A percentile compares a stretch with the other conserved stretches of the same genome.
Evolutionary conservation across 2,888 invertebrate species (phyloP).

Genomic region (Drosophila neotestacea): DNA sequence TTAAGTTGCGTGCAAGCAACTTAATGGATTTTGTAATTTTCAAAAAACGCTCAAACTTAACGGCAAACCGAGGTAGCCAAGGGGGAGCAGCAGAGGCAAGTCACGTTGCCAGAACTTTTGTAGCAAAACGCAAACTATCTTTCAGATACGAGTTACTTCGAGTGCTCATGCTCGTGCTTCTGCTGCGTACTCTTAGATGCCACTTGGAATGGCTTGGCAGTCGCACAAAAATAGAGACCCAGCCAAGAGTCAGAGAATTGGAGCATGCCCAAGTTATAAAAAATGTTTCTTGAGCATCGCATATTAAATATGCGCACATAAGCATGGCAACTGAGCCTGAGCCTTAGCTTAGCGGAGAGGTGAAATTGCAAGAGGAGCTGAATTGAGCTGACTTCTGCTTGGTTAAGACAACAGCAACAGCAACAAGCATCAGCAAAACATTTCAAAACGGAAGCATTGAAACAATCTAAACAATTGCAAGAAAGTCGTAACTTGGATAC

Average conservation of each 20-base stretch:
- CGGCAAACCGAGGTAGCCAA: slow-evolving; percentile 18
- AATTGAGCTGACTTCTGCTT: slow-evolving; percentile 17
- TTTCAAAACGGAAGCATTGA: slow-evolving; percentile 48
- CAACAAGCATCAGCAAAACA: slow-evolving; percentile 36
- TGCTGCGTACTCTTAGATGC: slow-evolving; percentile 23
- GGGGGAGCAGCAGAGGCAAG: slow-evolving; percentile 20
- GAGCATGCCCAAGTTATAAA: slow-evolving; percentile 78
- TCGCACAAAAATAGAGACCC: slow-evolving; percentile 39
- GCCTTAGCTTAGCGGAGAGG: not conserved
- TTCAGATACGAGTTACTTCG: slow-evolving; percentile 44
- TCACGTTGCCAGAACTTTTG: slow-evolving; percentile 51
- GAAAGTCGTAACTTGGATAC: slow-evolving; percentile 41
- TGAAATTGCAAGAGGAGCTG: slow-evolving; percentile 2
- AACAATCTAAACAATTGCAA: slow-evolving; percentile 4
- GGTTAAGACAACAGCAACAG: slow-evolving; percentile 24
- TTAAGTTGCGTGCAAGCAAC: slow-evolving; percentile 82
- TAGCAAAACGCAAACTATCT: slow-evolving; percentile 55
- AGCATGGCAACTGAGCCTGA: slow-evolving; percentile 55
- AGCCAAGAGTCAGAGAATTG: slow-evolving; percentile 62
- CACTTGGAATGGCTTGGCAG: slow-evolving; percentile 48
- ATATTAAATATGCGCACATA: slow-evolving; percentile 78
- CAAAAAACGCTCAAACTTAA: slow-evolving; percentile 67
- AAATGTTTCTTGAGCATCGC: slow-evolving; percentile 68
- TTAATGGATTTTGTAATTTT: slow-evolving; percentile 82
- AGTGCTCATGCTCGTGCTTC: slow-evolving; percentile 28